phyloP scores from a whole-genome alignment of 2,113 vertebrate genomes.

The Spermophilus dauricus region DNA sequence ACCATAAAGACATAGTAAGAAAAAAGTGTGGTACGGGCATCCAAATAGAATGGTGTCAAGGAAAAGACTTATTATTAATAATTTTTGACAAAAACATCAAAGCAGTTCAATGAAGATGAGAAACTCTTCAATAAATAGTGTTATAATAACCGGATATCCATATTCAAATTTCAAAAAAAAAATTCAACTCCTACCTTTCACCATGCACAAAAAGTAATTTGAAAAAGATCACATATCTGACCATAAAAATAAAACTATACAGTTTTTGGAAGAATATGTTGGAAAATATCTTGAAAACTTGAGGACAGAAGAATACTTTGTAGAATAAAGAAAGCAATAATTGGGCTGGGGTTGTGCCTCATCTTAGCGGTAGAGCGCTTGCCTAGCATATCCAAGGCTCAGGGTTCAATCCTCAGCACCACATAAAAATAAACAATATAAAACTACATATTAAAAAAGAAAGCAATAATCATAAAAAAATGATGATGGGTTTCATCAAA shows the following conservation, averaged over 20 bases:
- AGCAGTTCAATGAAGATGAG: not conserved
- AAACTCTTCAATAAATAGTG: not conserved
- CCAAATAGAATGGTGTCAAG: not conserved
- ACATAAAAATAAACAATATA: too few species aligned
- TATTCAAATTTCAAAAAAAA: not conserved
- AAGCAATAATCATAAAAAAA: not conserved
- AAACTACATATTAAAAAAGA: not conserved
- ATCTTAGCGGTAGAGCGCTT: too few species aligned
- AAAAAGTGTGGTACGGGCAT: not conserved
- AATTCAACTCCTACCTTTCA: not conserved
- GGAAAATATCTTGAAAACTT: not conserved
- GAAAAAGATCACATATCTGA: not conserved
- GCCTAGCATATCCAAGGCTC: too few species aligned
- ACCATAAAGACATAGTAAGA: not conserved
- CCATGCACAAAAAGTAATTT: not conserved
- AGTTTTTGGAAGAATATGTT: not conserved
- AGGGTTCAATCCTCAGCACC: too few species aligned
- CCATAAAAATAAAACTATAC: not conserved
- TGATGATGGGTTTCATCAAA: not conserved
- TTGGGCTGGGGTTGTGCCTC: too few species aligned
- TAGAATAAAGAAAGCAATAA: not conserved
- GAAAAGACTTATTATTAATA: not conserved
- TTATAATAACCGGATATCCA: not conserved
- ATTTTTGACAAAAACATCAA: not conserved
- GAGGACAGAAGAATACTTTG: not conserved